Evolutionary conservation across 1,140 invertebrate species (phyloP), one percentile per base, ranked within the genome.

Genomic region (Drosophila murphyi): DNA sequence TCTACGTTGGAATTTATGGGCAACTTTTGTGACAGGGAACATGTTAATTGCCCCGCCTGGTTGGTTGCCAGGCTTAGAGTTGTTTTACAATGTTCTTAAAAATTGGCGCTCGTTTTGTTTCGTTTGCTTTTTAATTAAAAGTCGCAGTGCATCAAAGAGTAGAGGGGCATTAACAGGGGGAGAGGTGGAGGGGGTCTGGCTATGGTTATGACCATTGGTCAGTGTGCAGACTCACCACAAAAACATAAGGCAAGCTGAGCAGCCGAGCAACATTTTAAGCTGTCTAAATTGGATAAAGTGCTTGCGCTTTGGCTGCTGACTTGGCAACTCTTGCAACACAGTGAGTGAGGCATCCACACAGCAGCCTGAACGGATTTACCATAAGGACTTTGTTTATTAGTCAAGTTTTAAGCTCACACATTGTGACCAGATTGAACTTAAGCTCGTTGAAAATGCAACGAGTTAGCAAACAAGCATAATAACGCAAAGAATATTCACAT

Each of bases 261-360:
- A 45, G 32, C 61, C 65, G 31, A 32, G 32, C 43, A 75, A 55
- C 70, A 78, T 76, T 75, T 77, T 88, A 88, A 88, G 85, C 85
- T 75, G 50, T 76, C 85, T 90, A 88, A 88, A 88, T 88, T 88
- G 85, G 85, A 88, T 88, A 89, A 89, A 88, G 80, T 81, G 54
- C 80, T 88, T 56, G 39, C 65, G 68, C 70, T 71, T 77, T 69
- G 82, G 52, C 65, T 56, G 76, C 68, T 83, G 76, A 77, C 83
- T 87, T 87, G 83, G 83, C 72, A 89, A 83, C 83, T 77, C 51
- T 70, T 72, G 39, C 39, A 35, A 32, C 32, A 50, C 41, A 64
- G 7, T 32, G 45, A 47, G 50, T 32, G 45, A 47, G 50, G 35
- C 37, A 43, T 43, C 32, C 31, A 29, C 20, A 34, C 28, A 54